Evolutionary conservation across 1,140 invertebrate species (phyloP).

Genomic region (Drosophila equinoxialis): DNA sequence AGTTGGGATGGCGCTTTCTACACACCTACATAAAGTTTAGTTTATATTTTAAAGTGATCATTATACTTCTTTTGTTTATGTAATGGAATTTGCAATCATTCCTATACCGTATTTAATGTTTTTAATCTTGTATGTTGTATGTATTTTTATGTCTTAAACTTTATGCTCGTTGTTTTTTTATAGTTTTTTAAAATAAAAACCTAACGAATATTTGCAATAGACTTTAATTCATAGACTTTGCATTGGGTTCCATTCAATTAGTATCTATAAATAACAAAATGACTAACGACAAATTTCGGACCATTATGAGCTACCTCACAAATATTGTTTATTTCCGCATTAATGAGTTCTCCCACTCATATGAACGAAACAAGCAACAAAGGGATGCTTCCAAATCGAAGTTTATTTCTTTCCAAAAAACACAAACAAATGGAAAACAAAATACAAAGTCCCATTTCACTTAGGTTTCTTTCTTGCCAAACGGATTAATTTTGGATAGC

Average conservation of each 20-base stretch:
- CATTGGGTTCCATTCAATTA: not conserved
- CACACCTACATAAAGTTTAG: not conserved
- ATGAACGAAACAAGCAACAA: not conserved
- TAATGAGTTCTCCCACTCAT: no score
- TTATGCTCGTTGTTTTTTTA: conserved; percentile 30
- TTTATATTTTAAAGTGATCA: conserved; percentile 33
- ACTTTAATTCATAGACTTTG: conserved; percentile 14
- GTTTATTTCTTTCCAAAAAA: conserved; percentile 43
- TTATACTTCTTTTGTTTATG: conserved; percentile 44
- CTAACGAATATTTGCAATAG: conserved; percentile 66
- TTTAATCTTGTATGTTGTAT: conserved; percentile 31
- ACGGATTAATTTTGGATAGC: conserved; percentile 89
- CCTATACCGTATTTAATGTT: conserved; percentile 49
- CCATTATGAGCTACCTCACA: no score
- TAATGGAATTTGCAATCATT: conserved; percentile 65
- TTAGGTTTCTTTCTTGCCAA: conserved; percentile 87
- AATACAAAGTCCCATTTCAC: conserved; percentile 51
- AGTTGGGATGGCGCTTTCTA: conserved; percentile 8
- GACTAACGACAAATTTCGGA: no score
- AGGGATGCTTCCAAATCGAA: conserved; percentile 33
- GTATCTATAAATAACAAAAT: no score
- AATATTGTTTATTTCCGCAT: no score
- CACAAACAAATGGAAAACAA: conserved; percentile 54
- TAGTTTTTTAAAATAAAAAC: conserved; percentile 39
- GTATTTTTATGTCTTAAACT: conserved; percentile 33